These are phyloP conservation scores for Casuarius casuarius DNA, from an alignment of 2,113 vertebrate species.

Conservation along the genomic window DNA sequence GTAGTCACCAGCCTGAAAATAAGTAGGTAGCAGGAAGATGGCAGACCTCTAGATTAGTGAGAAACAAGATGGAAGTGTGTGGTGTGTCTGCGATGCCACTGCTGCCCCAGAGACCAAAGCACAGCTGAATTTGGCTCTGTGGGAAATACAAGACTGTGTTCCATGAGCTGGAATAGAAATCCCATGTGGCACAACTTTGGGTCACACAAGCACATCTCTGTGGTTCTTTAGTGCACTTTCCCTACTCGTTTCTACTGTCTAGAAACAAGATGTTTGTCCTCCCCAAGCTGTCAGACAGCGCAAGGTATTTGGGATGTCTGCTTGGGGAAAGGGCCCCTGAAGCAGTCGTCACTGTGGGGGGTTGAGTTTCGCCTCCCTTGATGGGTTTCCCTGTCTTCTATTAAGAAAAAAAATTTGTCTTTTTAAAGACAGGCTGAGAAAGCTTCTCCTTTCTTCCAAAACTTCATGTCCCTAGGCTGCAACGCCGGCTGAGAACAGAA, in stretches of 20 bases:
- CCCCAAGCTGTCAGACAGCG: neutral
- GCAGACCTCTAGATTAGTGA: neutral
- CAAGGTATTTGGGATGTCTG: neutral
- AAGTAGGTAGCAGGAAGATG: neutral
- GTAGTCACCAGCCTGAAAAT: neutral
- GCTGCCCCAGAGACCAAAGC: neutral
- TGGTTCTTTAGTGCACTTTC: neutral
- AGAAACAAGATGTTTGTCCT: neutral
- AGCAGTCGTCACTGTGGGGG: neutral
- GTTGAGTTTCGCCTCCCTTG: neutral
- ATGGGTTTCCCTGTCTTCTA: neutral
- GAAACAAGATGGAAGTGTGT: fast-evolving
- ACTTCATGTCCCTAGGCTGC: neutral
- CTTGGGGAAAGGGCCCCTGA: neutral
- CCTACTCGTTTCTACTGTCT: neutral
- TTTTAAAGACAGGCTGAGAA: neutral
- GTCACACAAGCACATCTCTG: neutral
- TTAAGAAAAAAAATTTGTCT: neutral
- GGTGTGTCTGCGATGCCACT: neutral
- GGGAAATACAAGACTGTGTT: fast-evolving
- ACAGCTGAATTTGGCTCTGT: neutral
- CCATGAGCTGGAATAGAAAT: fast-evolving
- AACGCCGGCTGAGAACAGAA: neutral
- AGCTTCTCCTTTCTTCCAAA: neutral
- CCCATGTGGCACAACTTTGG: neutral